phyloP scores from a whole-genome alignment of 2,113 vertebrate species.

The Edolisoma coerulescens region DNA sequence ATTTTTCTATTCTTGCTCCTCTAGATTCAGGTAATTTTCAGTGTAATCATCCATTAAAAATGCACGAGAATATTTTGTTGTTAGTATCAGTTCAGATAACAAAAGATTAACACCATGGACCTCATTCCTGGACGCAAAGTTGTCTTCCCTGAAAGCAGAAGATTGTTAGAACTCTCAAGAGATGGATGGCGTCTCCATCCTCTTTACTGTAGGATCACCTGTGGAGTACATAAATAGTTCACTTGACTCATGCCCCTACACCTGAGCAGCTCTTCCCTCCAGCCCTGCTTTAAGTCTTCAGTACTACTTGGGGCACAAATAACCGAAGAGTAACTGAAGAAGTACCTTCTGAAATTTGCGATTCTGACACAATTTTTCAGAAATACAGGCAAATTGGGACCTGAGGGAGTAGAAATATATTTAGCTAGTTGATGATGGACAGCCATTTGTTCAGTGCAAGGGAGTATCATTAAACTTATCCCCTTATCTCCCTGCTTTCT shows the following conservation, averaged over 20 bases:
- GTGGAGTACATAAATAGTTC: background rate
- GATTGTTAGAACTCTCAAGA: background rate
- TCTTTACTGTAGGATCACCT: background rate
- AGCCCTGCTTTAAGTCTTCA: background rate
- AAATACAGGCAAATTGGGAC: background rate
- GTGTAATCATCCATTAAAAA: background rate
- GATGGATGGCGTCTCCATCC: rapidly evolving
- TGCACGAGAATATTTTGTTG: background rate
- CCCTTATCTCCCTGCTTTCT: background rate
- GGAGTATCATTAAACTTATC: background rate
- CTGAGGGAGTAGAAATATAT: background rate
- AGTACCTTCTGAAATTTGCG: background rate
- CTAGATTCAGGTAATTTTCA: background rate
- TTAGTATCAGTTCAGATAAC: background rate
- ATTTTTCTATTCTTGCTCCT: background rate
- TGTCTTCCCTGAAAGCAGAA: background rate
- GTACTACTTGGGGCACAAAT: background rate
- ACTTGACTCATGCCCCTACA: background rate
- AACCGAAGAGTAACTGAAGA: background rate
- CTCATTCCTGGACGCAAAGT: background rate
- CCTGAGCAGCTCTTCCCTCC: background rate
- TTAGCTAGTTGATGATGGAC: background rate
- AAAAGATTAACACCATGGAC: background rate
- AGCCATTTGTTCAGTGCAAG: background rate
- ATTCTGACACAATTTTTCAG: background rate